These are phyloP conservation scores for Anodontia alba DNA, from an alignment of 2,888 invertebrate species.

Conservation along the genomic window DNA sequence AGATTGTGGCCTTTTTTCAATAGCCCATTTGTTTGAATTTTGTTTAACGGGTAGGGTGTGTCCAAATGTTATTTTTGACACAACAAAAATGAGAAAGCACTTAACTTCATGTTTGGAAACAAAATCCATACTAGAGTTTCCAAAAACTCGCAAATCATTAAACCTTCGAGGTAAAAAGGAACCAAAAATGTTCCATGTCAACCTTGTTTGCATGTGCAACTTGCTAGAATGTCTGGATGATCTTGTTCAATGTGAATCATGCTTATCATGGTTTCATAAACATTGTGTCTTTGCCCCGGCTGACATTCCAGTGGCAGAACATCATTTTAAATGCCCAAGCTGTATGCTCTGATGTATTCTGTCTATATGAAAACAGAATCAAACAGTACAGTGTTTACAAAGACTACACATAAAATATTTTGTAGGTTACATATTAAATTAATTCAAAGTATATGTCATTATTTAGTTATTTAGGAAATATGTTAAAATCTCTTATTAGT, in stretches of 20 bases:
- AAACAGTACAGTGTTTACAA: too few species aligned
- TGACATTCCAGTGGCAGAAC: neutral
- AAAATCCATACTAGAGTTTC: conserved; percentile 2
- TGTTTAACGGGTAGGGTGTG: neutral
- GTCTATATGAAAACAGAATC: too few species aligned
- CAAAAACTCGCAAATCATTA: conserved; percentile 17
- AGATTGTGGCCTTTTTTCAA: conserved; percentile 40
- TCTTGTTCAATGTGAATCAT: conserved; percentile 24
- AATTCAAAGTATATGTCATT: too few species aligned
- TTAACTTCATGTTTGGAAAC: conserved; percentile 10
- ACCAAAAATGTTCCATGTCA: conserved; percentile 7
- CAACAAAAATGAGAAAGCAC: conserved; percentile 11
- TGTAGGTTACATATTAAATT: too few species aligned
- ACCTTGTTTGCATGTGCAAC: conserved; percentile 17
- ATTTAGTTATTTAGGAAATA: too few species aligned
- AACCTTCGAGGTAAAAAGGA: conserved; percentile 9
- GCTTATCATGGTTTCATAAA: conserved; percentile 19
- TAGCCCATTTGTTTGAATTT: conserved; percentile 19
- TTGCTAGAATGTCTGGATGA: conserved; percentile 28
- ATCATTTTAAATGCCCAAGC: neutral
- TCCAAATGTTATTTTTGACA: conserved; percentile 18
- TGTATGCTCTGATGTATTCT: too few species aligned
- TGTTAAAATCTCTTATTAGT: too few species aligned
- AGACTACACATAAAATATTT: too few species aligned
- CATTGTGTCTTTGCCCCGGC: neutral